phyloP scores from a whole-genome alignment of 2,113 vertebrate species.

The Hypocryptadius cinnamomeus region DNA sequence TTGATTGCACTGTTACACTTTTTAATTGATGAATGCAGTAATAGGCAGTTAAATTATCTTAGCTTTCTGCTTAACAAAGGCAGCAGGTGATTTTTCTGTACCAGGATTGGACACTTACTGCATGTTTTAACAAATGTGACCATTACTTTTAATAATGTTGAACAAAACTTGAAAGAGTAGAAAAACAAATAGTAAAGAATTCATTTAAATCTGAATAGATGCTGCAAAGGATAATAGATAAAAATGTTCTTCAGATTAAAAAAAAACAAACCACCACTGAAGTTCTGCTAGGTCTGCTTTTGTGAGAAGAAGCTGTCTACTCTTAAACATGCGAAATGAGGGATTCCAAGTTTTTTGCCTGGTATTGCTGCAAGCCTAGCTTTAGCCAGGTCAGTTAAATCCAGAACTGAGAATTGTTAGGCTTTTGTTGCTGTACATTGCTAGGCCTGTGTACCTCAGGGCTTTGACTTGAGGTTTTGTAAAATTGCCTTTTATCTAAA shows the following conservation, averaged over 20 bases:
- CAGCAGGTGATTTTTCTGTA: background rate
- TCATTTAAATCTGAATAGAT: background rate
- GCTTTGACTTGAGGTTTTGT: background rate
- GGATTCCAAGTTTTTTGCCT: background rate
- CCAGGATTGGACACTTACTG: background rate
- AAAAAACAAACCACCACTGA: background rate
- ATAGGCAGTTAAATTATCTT: background rate
- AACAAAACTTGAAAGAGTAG: background rate
- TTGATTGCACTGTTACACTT: fast-evolving
- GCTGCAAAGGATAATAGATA: background rate
- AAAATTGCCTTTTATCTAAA: background rate
- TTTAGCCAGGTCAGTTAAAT: background rate
- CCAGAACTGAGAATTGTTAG: background rate
- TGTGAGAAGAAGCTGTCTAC: background rate
- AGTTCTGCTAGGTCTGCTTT: background rate
- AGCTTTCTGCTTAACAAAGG: background rate
- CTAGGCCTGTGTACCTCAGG: background rate
- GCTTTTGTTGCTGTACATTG: background rate
- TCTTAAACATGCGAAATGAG: background rate
- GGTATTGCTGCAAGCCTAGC: background rate
- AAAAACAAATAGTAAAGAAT: background rate
- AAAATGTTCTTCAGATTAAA: background rate
- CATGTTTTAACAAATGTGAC: background rate
- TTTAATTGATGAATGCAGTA: background rate
- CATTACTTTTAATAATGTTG: background rate